Evolutionary conservation across 2,797 vertebrate genomes (phyloP).

Genomic region (Capromys pilorides): DNA sequence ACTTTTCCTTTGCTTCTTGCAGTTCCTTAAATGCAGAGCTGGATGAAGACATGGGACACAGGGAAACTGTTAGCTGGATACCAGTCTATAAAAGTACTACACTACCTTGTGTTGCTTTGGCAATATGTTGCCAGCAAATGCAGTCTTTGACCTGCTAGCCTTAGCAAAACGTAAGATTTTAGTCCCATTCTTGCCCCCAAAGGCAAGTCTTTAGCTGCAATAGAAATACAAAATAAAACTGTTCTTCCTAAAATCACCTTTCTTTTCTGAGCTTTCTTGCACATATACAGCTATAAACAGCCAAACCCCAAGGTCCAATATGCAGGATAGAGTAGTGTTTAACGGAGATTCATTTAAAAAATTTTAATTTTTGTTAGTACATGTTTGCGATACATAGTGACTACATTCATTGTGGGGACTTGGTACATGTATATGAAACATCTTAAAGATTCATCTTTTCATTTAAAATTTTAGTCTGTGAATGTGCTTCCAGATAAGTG

Average conservation of each 20-base stretch:
- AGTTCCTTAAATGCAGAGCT: conserved; percentile 19
- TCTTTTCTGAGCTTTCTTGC: not conserved
- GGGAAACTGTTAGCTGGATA: not conserved
- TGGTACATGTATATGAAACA: not conserved
- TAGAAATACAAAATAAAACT: conserved; percentile 31
- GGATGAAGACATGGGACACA: not conserved
- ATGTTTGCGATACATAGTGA: not conserved
- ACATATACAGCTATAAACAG: not conserved
- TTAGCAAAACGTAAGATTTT: conserved; percentile 30
- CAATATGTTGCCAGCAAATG: not conserved
- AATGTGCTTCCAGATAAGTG: not conserved
- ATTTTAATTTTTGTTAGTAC: not conserved
- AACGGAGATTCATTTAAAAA: not conserved
- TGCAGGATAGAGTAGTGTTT: not conserved
- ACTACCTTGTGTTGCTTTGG: not conserved
- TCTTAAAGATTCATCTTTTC: not conserved
- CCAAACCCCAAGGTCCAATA: not conserved
- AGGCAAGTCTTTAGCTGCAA: not conserved
- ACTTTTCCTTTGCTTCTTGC: not conserved
- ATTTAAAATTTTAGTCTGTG: conserved; percentile 22
- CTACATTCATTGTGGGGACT: not conserved
- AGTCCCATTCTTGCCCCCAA: not conserved
- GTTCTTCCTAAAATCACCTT: not conserved
- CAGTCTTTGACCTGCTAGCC: not conserved
- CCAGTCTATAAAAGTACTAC: not conserved